Percentiles rank a stretch among this genome's conserved stretches.
phyloP scores from a whole-genome alignment of 2,888 invertebrate genomes.

The Heliconius ismenius region DNA sequence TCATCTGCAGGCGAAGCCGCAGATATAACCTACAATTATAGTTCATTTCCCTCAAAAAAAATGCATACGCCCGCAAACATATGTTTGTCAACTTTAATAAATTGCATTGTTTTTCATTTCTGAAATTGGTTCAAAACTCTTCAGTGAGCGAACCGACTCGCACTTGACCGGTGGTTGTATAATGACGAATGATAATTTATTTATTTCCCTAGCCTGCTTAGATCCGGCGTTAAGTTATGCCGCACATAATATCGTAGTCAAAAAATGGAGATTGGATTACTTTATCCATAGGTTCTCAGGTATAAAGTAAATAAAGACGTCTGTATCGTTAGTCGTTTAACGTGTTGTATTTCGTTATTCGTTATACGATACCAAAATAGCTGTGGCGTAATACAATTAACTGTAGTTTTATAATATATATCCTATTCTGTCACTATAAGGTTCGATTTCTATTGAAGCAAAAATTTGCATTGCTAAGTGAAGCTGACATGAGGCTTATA shows the following conservation, averaged over 20 bases:
- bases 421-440: neutral
- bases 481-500: neutral
- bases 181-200: too few relatives aligned
- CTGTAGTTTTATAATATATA: neutral
- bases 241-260: neutral
- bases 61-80: too few relatives aligned
- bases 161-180: too few relatives aligned
- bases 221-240: neutral
- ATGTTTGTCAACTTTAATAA: too few relatives aligned
- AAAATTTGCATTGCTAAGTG: neutral
- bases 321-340: constrained; percentile 23
- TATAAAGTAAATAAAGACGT: constrained; percentile 7
- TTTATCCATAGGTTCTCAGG: neutral
- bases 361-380: constrained; percentile 27
- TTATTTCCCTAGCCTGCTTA: neutral
- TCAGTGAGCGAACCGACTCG: too few relatives aligned
- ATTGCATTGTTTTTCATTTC: too few relatives aligned
- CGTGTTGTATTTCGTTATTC: constrained; percentile 23
- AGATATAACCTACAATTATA: too few relatives aligned
- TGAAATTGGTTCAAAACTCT: too few relatives aligned
- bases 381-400: constrained; percentile 9
- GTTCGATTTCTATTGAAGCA: neutral
- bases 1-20: too few relatives aligned
- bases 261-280: neutral
- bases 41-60: too few relatives aligned